Evolutionary conservation across 2,113 vertebrate genomes (phyloP), one percentile per base, ranked within the genome.

Genomic region (Hiodon tergisus): DNA sequence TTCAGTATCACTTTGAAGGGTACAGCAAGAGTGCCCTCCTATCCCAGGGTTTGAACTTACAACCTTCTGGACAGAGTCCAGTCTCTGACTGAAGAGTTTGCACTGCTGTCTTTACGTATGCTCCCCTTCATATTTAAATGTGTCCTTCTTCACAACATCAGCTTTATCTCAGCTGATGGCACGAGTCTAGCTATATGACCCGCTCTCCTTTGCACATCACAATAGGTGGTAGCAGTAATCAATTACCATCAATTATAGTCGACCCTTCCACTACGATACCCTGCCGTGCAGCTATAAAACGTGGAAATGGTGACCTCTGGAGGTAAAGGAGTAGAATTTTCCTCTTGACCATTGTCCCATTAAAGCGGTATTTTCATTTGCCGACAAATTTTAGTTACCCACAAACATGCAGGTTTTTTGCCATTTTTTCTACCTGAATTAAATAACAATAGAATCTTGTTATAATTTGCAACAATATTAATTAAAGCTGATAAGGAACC

Each of bases 401-500:
- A 31, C 2, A 31, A 31, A 31, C 31, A 31, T 31, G 31, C 31
- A 31, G 2, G 31, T 31, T 31, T 31, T 31, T 31, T 31, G 31
- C 1, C 31, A 31, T 31, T 31, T 31, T 31, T 31, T 31, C 31
- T 31, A 31, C 31, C 31, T 31, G 31, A 31, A 31, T 31, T 31
- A 31, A 31, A 31, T 31, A 31, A 2, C 31, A 31, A 31, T 31
- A 31, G 31, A 31, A 31, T 31, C 31, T 31, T 31, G 31, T 31
- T 31, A 31, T 31, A 31, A 31, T 31, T 31, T 31, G 31, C 31
- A 31, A 31, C 31, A 31, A 31, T 31, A 31, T 31, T 31, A 31
- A 31, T 31, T 31, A 31, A 81, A 83, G 84, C 86, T 81, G 80
- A 86, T 83, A 86, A 87, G 78, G 78, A 80, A 74, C 69, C 83